A percentile compares a stretch with the other conserved stretches of the same genome.
phyloP scores from a whole-genome alignment of 35 echinoderm and acorn worm genomes.

The Diadema setosum region DNA sequence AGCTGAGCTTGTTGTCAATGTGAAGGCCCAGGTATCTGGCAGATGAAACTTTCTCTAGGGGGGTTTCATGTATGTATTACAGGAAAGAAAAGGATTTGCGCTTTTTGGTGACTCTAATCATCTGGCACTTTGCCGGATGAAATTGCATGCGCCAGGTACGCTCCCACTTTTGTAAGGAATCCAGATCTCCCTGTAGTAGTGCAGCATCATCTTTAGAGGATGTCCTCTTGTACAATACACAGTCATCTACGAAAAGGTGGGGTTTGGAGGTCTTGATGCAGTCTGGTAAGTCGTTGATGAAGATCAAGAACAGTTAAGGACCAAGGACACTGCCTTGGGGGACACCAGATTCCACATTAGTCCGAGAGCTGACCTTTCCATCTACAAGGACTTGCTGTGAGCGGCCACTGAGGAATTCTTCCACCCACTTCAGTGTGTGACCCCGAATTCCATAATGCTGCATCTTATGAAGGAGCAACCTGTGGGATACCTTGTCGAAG shows the following conservation, averaged over 20 bases:
- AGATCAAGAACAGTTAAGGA: background rate
- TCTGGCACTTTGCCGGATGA: background rate
- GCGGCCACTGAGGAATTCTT: background rate
- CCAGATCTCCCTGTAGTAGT: no score
- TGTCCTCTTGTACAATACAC: background rate
- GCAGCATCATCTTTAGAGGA: no score
- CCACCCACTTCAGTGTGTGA: background rate
- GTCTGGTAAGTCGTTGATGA: background rate
- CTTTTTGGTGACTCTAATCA: background rate
- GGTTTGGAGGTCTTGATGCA: background rate
- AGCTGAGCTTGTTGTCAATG: constrained; percentile 40
- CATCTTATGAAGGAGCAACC: background rate
- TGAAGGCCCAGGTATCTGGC: constrained; percentile 43
- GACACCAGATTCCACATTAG: background rate
- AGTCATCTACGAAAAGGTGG: background rate
- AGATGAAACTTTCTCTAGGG: constrained; percentile 4
- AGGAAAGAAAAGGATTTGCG: background rate
- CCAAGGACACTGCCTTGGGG: background rate
- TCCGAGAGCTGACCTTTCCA: background rate
- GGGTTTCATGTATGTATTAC: background rate
- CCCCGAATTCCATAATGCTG: background rate
- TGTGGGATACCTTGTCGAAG: background rate
- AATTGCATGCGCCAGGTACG: background rate
- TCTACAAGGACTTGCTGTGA: background rate
- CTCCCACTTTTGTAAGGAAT: background rate